Conservation (phyloP, 2,113 vertebrate species). For the Rallus limicola region DNA sequence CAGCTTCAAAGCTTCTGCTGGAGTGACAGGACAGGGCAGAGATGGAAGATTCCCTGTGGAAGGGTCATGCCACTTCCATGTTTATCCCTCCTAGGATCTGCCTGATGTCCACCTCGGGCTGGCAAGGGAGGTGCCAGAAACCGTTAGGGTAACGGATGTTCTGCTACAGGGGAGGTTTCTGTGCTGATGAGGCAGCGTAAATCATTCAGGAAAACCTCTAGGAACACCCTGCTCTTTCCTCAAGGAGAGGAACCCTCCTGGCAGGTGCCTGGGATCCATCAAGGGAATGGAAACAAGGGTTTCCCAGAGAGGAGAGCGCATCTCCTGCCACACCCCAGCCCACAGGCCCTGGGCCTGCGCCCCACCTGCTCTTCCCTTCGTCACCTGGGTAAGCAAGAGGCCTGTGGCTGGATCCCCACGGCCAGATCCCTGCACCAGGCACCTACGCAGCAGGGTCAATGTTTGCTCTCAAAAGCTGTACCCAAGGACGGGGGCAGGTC, state of each 20-base stretch:
- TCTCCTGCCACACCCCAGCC: background rate
- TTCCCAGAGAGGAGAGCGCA: background rate
- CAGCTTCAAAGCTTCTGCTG: constrained; percentile 10
- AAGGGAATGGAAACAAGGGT: background rate
- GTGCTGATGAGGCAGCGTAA: background rate
- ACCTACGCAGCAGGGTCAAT: background rate
- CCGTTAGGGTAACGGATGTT: fast-evolving
- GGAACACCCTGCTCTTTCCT: background rate
- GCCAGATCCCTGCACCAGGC: background rate
- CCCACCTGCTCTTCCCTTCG: background rate
- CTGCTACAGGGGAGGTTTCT: background rate
- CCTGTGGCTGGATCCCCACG: background rate
- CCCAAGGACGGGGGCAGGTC: background rate
- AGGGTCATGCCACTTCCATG: background rate
- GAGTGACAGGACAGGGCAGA: background rate
- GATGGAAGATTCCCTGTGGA: background rate
- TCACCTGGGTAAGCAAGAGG: background rate
- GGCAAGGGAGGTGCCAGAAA: background rate
- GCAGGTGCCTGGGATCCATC: background rate
- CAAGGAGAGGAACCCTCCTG: background rate
- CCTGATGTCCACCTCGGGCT: fast-evolving
- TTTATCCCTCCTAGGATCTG: background rate
- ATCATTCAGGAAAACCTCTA: background rate
- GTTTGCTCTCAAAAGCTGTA: background rate
- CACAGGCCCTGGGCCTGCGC: fast-evolving